Conservation (phyloP, 2,888 invertebrate species). For the Abscondita cerata region DNA sequence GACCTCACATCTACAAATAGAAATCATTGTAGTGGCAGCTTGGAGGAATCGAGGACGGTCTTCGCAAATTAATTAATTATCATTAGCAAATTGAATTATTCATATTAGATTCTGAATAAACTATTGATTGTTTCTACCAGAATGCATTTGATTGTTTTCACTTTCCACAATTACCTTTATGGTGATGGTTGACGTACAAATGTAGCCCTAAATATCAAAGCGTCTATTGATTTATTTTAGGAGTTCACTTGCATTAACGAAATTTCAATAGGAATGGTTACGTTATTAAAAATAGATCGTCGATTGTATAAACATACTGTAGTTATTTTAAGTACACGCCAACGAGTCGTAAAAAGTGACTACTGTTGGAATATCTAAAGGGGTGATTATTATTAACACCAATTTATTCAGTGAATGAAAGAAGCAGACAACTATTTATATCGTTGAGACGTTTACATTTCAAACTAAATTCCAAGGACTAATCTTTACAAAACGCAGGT, state of each 20-base stretch:
- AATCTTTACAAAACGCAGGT: slow-evolving; percentile 46
- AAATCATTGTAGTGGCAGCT: too few species aligned
- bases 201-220: too few species aligned
- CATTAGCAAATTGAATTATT: too few species aligned
- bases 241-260: not conserved
- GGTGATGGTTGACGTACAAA: too few species aligned
- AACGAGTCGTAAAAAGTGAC: slow-evolving; percentile 11
- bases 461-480: slow-evolving; percentile 42
- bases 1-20: too few species aligned
- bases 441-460: slow-evolving; percentile 30
- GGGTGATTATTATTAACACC: slow-evolving; percentile 14
- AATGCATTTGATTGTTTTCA: too few species aligned
- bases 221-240: too few species aligned
- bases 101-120: too few species aligned
- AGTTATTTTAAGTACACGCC: slow-evolving; percentile 3
- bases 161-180: too few species aligned
- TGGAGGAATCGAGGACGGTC: too few species aligned
- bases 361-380: slow-evolving; percentile 8
- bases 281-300: slow-evolving; percentile 8
- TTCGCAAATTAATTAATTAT: too few species aligned
- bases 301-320: slow-evolving; percentile 1
- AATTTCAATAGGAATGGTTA: slow-evolving; percentile 10
- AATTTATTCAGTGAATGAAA: slow-evolving; percentile 16
- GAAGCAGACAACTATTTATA: slow-evolving; percentile 25
- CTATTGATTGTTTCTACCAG: too few species aligned